A percentile compares a stretch with the other conserved stretches of the same genome.
Conservation (phyloP, 2,797 vertebrate genomes). For the Rhinogobio ventralis region DNA sequence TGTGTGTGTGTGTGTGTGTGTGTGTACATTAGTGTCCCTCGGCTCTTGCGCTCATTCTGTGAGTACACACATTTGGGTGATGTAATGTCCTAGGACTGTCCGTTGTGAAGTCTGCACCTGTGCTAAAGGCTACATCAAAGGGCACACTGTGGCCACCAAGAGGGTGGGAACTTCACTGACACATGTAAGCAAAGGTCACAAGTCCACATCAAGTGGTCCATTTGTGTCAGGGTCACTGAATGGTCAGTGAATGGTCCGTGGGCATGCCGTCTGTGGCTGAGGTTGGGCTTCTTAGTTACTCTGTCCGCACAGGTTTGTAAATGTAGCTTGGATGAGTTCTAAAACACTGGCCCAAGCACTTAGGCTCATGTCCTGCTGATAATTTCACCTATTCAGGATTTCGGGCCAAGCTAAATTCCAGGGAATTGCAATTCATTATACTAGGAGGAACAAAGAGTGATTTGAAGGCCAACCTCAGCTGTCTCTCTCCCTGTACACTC, state of each 20-base stretch:
- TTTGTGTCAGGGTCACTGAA: slow-evolving; percentile 61
- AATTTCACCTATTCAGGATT: slow-evolving; percentile 83
- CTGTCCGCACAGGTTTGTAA: neutral
- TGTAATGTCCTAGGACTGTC: neutral
- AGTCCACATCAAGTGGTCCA: slow-evolving; percentile 12
- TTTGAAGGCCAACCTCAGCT: neutral
- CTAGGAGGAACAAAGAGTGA: slow-evolving; percentile 76
- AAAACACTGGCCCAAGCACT: neutral
- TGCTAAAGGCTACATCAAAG: neutral
- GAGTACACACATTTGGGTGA: neutral
- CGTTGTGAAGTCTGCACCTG: slow-evolving; percentile 20
- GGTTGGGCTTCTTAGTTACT: neutral
- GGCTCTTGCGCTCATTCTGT: neutral
- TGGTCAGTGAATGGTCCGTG: neutral
- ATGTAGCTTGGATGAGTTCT: neutral
- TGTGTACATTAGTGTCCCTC: neutral
- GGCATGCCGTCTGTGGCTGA: neutral
- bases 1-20: slow-evolving; percentile 2
- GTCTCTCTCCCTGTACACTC: neutral
- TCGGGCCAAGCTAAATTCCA: slow-evolving; percentile 84
- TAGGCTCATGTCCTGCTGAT: slow-evolving; percentile 72
- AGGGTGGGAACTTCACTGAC: slow-evolving; percentile 10
- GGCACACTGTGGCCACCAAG: neutral
- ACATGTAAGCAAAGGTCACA: neutral
- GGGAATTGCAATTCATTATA: slow-evolving; percentile 80